Evolutionary conservation across 2,113 vertebrate species (phyloP), one percentile per base, ranked within the genome.

Genomic region (Mugil cephalus): DNA sequence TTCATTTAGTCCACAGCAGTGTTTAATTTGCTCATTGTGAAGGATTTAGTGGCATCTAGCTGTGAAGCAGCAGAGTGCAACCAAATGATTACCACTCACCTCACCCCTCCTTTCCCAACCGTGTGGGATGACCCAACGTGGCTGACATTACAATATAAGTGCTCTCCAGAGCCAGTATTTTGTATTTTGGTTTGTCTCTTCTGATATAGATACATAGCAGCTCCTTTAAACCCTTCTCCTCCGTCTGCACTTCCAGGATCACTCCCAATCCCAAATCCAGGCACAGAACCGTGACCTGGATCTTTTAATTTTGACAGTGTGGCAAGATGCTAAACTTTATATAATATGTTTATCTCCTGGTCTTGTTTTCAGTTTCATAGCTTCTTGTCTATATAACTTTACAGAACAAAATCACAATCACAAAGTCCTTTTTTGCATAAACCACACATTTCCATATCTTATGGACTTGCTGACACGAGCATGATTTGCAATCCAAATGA

Each of bases 401-500:
- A 53, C 5, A 64, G 42, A 68, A 67, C 17, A 43, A 63, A 54
- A 50, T 34, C 38, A 39, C 19, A 60, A 61, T 61, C 73, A n/a
- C 54, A 46, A 24, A 62, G 36, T 79, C 21, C 35, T 53, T 35
- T 7, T 92, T 91, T 88, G 81, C 85, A 84, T 75, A 55, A 70
- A 74, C 36, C 56, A 40, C 0, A 14, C 19, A 82, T 87, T 90
- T 91, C 75, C 78, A 89, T 83, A 62, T 59, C 40, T 47, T 56
- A 71, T 54, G 17, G 64, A 75, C 67, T 80, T 74, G 68, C 78
- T 87, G 79, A 87, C 69, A 66, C 21, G 18, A 46, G 75, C 43
- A 42, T 76, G 35, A 87, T 92, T 93, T 92, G 85, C 88, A 86
- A 93, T 47, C 67, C 87, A 93, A 93, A 93, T 89, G 53, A 88